phyloP scores from a whole-genome alignment of 2,113 vertebrate genomes.

The Circaetus cinerascens region DNA sequence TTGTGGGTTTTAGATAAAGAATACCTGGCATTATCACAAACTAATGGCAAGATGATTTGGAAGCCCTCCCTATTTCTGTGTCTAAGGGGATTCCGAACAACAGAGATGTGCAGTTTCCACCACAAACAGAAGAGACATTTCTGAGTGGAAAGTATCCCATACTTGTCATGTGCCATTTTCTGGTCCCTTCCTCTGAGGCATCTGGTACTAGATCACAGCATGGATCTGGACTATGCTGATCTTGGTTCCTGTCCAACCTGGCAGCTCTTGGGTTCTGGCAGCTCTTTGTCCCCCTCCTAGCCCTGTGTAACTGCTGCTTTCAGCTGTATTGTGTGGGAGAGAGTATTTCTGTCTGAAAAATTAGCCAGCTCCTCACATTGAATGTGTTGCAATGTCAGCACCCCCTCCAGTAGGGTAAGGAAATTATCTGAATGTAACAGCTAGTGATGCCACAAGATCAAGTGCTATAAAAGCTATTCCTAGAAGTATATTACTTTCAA shows the following conservation, averaged over 20 bases:
- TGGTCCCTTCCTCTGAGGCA: not conserved
- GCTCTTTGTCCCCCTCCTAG: not conserved
- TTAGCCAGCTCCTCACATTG: constrained; percentile 5
- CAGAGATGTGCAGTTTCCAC: not conserved
- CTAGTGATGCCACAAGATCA: constrained; percentile 6
- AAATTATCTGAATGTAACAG: constrained; percentile 41
- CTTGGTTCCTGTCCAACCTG: not conserved
- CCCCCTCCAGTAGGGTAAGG: not conserved
- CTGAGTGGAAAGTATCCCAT: not conserved
- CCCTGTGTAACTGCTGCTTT: not conserved
- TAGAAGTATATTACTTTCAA: constrained; percentile 49
- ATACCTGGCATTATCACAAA: not conserved
- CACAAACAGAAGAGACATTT: not conserved
- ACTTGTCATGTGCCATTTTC: not conserved
- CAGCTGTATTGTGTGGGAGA: not conserved
- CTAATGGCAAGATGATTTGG: not conserved
- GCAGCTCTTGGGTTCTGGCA: not conserved
- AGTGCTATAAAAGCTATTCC: not conserved
- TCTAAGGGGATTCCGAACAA: not conserved
- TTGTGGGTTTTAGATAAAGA: not conserved
- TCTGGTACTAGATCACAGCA: not conserved
- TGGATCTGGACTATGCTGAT: not conserved
- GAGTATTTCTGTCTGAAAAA: constrained; percentile 6
- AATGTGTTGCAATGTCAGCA: constrained; percentile 31
- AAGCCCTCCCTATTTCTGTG: not conserved